Evolutionary conservation across 2,888 invertebrate genomes (phyloP).

Genomic region (Rapana venosa): DNA sequence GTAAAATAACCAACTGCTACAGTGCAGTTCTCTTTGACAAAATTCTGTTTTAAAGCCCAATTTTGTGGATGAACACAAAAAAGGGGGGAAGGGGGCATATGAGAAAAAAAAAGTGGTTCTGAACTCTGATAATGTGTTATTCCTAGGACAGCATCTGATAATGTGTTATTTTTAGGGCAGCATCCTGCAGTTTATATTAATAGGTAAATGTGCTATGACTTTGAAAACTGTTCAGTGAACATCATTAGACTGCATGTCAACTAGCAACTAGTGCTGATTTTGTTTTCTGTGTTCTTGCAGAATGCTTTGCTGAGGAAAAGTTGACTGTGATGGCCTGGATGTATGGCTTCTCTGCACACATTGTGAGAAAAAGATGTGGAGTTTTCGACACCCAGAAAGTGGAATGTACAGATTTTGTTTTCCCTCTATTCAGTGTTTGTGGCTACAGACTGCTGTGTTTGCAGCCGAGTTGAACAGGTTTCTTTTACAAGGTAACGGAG

Average conservation of each 20-base stretch:
- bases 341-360: not conserved
- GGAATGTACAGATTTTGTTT: not conserved
- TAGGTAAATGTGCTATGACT: not conserved
- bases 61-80: too few species aligned
- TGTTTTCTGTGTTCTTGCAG: constrained; percentile 31
- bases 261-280: not conserved
- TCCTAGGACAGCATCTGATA: not conserved
- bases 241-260: not conserved
- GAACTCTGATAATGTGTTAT: not conserved
- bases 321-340: constrained; percentile 13
- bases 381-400: not conserved
- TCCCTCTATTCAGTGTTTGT: not conserved
- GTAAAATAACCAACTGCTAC: too few species aligned
- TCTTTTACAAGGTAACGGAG: too few species aligned
- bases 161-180: not conserved
- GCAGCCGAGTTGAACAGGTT: not conserved
- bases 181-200: not conserved
- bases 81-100: too few species aligned
- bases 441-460: not conserved
- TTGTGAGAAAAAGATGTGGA: not conserved
- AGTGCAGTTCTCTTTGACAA: too few species aligned
- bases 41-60: too few species aligned
- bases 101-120: too few species aligned
- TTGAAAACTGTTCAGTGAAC: not conserved
- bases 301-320: constrained; percentile 44